Evolutionary conservation across 2,113 vertebrate genomes (phyloP), one percentile per base, ranked within the genome.

Genomic region (Philantomba maxwellii): DNA sequence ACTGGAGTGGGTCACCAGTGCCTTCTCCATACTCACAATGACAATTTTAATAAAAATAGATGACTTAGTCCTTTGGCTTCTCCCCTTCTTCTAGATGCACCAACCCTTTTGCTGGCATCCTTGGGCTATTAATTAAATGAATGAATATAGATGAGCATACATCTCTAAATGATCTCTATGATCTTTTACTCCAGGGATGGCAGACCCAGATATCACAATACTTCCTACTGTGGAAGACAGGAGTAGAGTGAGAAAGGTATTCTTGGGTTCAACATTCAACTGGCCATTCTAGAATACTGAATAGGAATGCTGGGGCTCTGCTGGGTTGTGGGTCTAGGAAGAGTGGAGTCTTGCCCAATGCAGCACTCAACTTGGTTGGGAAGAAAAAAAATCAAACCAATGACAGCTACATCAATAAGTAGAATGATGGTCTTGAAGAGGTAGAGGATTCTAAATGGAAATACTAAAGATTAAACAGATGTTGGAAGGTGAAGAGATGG

Each of bases 31-130:
- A 58, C 49, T 62, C 51, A 49, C 23, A 88, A 86, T 73, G 55
- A 47, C 62, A 96, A 86, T 94, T 95, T 94, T 89, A 83, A 77
- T 95, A 98, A 97, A 97, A 94, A 89, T 93, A 98, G 62, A 78
- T 88, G 60, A 90, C 26, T 77, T 87, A 55, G 57, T 83, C 70
- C 82, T 39, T 45, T 94, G 49, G 83, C 86, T 96, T 94, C 66
- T 84, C 64, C 51, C 39, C 26, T 25, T 26, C 19, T 87, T 92
- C 88, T 94, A 94, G 88, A 95, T 88, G 49, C 23, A 93, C 66
- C 33, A 92, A 62, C 33, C 43, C 60, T 96, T 91, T 87, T 96
- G 66, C 60, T 89, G 80, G 36, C 62, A 89, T 94, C 77, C 70
- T 39, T 94, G 82, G 86, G 60, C 93, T 91, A 96, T 94, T 95